Evolutionary conservation across 2,113 vertebrate species (phyloP), one percentile per base, ranked within the genome.

Genomic region (Poecilia latipinna): DNA sequence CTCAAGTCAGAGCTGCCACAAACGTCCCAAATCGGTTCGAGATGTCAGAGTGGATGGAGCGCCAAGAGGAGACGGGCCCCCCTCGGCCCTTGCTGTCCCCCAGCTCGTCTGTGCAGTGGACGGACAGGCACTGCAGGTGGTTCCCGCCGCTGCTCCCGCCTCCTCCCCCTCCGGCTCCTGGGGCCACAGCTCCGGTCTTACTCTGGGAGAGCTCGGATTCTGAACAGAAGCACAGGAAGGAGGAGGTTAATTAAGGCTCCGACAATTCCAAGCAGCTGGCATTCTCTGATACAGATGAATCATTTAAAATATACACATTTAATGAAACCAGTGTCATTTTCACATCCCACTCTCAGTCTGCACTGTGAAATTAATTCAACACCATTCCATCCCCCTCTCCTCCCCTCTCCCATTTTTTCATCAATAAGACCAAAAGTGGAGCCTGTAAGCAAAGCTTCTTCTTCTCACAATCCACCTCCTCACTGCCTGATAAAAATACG

Each of bases 1-100:
- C 92, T 98, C 96, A 99, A 95, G 97, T 99, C 84, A 98, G 95
- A 86, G 97, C 97, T 0, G 97, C 97, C 94, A 99, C 97, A 22
- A 98, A 99, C 28, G 97, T 98, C 92, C 97, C 97, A 26, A 99
- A 98, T 86, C 97, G 95, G 95, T 98, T 99, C 91, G 97, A 98
- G 94, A 99, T 99, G 90, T 99, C 97, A 1, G 97, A 98, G 94
- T 98, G 97, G 90, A 99, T 96, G 39, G 97, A 98, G 91, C 97
- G 96, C 97, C 97, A 99, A 64, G 96, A 96, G 48, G 97, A 96
- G 90, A 98, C 97, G 0, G 97, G 95, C 76, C 95, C 95, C 82
- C 97, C 95, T 77, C 96, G 95, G 90, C 96, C 96, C 92, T 98
- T 98, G 79, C 95, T 92, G 69, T 98, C 97, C 24, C 96, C 95